Evolutionary conservation across 2,113 vertebrate species (phyloP).

Genomic region (Hucho hucho): DNA sequence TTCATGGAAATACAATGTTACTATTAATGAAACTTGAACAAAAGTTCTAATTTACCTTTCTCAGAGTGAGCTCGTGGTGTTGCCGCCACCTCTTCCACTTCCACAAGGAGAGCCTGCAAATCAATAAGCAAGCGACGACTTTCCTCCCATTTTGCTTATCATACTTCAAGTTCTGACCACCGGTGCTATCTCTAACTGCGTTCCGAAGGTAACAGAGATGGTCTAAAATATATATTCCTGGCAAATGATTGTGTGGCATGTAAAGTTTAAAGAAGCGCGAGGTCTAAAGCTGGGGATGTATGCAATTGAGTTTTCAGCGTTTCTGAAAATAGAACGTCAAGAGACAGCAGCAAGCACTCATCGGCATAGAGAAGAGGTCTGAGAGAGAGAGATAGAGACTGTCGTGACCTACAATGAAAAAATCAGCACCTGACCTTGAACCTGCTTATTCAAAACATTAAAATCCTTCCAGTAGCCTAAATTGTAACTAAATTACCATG

Average conservation of each 20-base stretch:
- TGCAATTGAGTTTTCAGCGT: constrained; percentile 51
- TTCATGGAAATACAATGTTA: neutral
- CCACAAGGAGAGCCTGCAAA: constrained; percentile 77
- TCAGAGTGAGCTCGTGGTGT: constrained; percentile 68
- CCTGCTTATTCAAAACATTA: constrained; percentile 52
- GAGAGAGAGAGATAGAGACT: constrained; percentile 56
- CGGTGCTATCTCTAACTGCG: constrained; percentile 19
- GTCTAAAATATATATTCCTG: constrained; percentile 8
- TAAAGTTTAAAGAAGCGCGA: constrained; percentile 48
- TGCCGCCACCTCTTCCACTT: constrained; percentile 75
- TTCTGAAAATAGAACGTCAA: constrained; percentile 46
- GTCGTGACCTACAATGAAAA: constrained; percentile 4
- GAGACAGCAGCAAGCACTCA: constrained; percentile 44
- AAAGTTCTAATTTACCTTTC: constrained; percentile 61
- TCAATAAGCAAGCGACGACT: constrained; percentile 76
- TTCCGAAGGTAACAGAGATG: constrained; percentile 21
- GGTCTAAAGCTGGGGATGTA: constrained; percentile 45
- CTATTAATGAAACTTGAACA: constrained; percentile 7
- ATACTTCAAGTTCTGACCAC: constrained; percentile 69
- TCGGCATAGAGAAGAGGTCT: constrained; percentile 41
- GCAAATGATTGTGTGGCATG: constrained; percentile 15
- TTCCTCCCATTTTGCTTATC: constrained; percentile 74
- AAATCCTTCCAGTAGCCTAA: neutral
- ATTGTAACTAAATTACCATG: neutral
- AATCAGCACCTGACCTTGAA: constrained; percentile 67